Percentiles rank a stretch among this genome's conserved stretches.
Conservation (phyloP, 2,113 vertebrate species). For the Galbula dea region DNA sequence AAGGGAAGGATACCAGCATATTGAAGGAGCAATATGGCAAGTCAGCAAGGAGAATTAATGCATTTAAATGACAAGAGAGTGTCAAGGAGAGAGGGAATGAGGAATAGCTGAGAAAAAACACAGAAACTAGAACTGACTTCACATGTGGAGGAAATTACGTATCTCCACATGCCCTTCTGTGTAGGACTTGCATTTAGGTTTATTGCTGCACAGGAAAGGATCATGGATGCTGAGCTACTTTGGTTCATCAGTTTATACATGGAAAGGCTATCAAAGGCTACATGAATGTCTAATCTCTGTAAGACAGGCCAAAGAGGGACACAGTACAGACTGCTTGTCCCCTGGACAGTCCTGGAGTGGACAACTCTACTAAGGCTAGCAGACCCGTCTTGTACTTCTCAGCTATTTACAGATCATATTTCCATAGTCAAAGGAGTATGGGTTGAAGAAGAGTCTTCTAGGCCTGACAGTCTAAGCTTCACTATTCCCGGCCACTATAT, state of each 20-base stretch:
- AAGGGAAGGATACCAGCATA: background rate
- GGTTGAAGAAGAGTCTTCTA: background rate
- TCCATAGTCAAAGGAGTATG: background rate
- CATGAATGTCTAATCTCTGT: background rate
- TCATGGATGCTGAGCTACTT: background rate
- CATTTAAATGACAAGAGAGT: background rate
- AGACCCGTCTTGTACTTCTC: background rate
- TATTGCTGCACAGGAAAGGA: background rate
- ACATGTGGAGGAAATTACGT: rapidly evolving
- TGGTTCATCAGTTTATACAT: background rate
- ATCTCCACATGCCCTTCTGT: background rate
- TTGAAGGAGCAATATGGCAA: background rate
- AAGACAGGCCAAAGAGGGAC: background rate
- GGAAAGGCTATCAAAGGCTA: background rate
- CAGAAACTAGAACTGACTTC: background rate
- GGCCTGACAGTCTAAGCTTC: background rate
- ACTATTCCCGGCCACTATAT: background rate
- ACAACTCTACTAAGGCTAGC: background rate
- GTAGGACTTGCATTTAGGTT: background rate
- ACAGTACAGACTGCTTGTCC: background rate
- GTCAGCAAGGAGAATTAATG: background rate
- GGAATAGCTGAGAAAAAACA: background rate
- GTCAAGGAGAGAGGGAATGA: background rate
- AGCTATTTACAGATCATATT: background rate
- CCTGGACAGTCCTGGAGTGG: background rate